A percentile compares a stretch with the other conserved stretches of the same genome.
Conservation (phyloP, 1,140 invertebrate genomes). For the Cryptotermes secundus region DNA sequence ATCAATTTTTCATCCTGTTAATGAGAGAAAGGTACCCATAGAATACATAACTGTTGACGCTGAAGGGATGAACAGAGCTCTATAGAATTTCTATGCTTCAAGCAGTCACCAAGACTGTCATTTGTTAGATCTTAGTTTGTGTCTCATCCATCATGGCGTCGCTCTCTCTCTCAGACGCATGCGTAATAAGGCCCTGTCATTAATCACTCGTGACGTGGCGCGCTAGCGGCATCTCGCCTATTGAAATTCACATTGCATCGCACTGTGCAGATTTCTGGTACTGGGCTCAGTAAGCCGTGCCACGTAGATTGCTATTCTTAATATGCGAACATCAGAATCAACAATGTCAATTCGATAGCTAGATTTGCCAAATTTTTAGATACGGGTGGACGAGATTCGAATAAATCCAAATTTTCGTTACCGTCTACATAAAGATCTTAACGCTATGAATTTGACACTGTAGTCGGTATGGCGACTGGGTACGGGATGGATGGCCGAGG, state of each 20-base stretch:
- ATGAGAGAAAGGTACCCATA: not conserved
- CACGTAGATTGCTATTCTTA: too few relatives aligned
- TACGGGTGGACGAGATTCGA: too few relatives aligned
- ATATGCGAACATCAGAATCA: too few relatives aligned
- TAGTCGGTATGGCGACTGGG: too few relatives aligned
- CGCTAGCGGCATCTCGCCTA: not conserved
- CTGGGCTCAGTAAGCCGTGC: too few relatives aligned
- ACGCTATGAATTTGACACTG: too few relatives aligned
- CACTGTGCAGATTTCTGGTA: too few relatives aligned
- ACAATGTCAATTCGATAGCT: too few relatives aligned
- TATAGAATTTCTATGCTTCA: not conserved
- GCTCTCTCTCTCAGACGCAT: not conserved
- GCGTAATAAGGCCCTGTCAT: not conserved
- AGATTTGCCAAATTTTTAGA: too few relatives aligned
- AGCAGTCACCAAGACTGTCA: not conserved
- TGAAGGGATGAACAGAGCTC: not conserved
- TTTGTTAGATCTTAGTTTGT: not conserved
- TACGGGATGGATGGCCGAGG: too few relatives aligned
- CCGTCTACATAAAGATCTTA: too few relatives aligned
- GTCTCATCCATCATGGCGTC: not conserved
- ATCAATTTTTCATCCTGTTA: not conserved
- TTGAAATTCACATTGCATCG: not conserved
- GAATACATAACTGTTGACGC: not conserved
- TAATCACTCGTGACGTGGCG: not conserved
- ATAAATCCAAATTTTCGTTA: too few relatives aligned